phyloP scores from a whole-genome alignment of 2,888 invertebrate species.

The Entomobrya proxima region DNA sequence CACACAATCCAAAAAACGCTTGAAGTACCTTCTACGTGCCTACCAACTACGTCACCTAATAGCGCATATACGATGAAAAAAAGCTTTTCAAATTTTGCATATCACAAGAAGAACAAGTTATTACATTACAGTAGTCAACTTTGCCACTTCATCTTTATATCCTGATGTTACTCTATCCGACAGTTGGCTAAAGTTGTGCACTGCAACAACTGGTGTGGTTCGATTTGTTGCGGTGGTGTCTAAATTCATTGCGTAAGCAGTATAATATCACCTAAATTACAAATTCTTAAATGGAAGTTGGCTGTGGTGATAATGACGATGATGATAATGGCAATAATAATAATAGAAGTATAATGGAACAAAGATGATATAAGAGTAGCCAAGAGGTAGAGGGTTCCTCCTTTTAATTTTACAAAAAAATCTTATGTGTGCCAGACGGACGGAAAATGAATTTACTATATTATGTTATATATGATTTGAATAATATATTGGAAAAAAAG shows the following conservation, averaged over 20 bases:
- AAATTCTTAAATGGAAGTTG: constrained; percentile 29
- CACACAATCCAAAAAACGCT: too few species aligned
- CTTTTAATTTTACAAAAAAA: not conserved
- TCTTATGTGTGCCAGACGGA: not conserved
- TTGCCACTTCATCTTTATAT: constrained; percentile 8
- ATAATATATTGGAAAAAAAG: not conserved
- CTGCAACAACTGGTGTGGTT: constrained; percentile 5
- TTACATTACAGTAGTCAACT: constrained; percentile 5
- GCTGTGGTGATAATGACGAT: constrained; percentile 30
- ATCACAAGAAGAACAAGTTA: constrained; percentile 24
- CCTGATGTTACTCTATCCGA: not conserved
- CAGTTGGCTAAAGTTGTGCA: not conserved
- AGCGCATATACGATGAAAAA: not conserved
- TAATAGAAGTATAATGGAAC: constrained; percentile 4
- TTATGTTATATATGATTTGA: not conserved
- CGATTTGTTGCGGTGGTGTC: constrained; percentile 2
- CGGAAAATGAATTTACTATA: too few species aligned
- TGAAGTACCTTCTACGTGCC: too few species aligned
- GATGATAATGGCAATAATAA: constrained; percentile 4
- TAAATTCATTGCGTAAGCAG: constrained; percentile 38
- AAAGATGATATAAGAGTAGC: not conserved
- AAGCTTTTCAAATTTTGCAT: not conserved
- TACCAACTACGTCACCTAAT: too few species aligned
- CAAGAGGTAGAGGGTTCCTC: not conserved
- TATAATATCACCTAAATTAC: constrained; percentile 30